Evolutionary conservation across 2,888 invertebrate genomes (phyloP).

Genomic region (Agelastica alni): DNA sequence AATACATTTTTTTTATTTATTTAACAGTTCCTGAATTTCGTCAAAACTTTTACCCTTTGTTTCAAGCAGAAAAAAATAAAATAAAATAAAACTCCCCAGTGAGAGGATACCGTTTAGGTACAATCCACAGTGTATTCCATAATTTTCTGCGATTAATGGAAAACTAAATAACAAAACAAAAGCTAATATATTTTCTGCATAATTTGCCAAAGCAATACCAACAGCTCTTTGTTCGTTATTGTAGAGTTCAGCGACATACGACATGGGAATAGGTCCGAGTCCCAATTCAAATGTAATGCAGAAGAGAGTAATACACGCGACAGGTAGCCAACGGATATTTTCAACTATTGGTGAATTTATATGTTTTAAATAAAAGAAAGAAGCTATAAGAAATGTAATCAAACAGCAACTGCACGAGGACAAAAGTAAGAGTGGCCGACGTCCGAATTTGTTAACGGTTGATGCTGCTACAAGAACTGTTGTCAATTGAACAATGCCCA

Average conservation of each 20-base stretch:
- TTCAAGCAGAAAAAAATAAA: neutral
- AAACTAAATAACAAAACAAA: neutral
- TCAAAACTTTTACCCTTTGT: constrained; percentile 1
- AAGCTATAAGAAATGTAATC: neutral
- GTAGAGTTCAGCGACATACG: neutral
- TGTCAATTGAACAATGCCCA: neutral
- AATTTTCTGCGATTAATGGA: neutral
- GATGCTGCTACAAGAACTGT: neutral
- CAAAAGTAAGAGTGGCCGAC: neutral
- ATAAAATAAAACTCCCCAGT: neutral
- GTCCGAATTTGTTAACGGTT: neutral
- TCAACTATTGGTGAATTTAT: neutral
- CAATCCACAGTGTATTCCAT: neutral
- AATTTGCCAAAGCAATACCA: neutral
- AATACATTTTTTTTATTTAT: too few relatives aligned
- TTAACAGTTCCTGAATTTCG: neutral
- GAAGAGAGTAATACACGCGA: neutral
- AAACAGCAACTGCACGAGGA: neutral
- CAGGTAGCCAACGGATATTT: neutral
- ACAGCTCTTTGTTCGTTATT: neutral
- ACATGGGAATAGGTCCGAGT: neutral
- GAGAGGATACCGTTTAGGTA: neutral
- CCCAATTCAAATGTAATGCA: neutral
- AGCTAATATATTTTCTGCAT: neutral
- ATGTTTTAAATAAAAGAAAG: neutral